Conservation (phyloP, 64 coral and sea anemone species). For the Platygyra sinensis region DNA sequence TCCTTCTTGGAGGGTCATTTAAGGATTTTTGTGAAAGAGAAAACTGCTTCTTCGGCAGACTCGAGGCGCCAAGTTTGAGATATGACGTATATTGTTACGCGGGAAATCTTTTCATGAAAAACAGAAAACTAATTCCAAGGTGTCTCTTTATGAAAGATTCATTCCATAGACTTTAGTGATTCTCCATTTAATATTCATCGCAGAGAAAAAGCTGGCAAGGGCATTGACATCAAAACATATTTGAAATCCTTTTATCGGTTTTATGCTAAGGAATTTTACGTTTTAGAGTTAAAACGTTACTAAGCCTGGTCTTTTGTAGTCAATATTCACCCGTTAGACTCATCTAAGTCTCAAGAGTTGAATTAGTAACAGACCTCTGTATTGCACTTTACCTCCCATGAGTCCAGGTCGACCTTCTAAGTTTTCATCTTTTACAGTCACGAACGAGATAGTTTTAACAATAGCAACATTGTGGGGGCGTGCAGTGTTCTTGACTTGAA, state of each 20-base stretch:
- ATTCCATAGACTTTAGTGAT: neutral
- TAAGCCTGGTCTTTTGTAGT: too few species aligned
- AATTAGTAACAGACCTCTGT: too few species aligned
- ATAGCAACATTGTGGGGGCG: slow-evolving; percentile 13
- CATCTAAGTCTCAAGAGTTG: too few species aligned
- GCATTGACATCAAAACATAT: too few species aligned
- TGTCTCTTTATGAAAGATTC: too few species aligned
- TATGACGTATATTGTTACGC: slow-evolving; percentile 5
- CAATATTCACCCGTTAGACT: too few species aligned
- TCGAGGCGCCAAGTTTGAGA: slow-evolving; percentile 24
- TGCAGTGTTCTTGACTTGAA: neutral
- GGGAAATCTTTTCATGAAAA: slow-evolving; percentile 12
- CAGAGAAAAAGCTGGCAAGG: too few species aligned
- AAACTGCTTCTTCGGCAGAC: slow-evolving; percentile 20
- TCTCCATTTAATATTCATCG: too few species aligned
- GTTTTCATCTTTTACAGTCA: neutral
- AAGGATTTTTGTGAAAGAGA: neutral
- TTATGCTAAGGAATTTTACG: too few species aligned
- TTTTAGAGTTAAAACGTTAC: too few species aligned
- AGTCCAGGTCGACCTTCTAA: neutral
- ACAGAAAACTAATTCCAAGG: neutral
- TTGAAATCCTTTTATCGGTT: too few species aligned
- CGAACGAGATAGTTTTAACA: neutral
- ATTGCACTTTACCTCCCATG: too few species aligned
- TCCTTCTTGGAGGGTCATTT: slow-evolving; percentile 20